Evolutionary conservation across 2,888 invertebrate species (phyloP).

Genomic region (Stenurella melanura): DNA sequence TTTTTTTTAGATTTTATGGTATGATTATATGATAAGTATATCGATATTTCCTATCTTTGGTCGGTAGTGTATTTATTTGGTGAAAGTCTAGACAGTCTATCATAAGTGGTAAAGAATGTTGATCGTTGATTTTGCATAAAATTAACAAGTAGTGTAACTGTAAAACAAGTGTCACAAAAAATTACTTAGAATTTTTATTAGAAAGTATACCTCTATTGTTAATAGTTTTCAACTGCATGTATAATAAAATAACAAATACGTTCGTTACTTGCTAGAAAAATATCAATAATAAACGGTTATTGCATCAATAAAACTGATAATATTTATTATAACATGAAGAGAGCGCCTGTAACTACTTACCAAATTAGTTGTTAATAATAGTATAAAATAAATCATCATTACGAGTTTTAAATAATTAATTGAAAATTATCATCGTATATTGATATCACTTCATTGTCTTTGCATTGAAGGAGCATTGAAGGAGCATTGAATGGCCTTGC

Average conservation of each 20-base stretch:
- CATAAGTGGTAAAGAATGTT: neutral
- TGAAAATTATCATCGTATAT: constrained; percentile 10
- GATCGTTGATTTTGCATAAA: neutral
- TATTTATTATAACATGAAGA: neutral
- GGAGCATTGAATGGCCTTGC: neutral
- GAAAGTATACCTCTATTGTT: neutral
- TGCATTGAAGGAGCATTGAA: neutral
- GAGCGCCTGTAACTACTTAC: neutral
- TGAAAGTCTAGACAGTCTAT: neutral
- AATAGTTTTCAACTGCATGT: neutral
- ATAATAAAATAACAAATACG: neutral
- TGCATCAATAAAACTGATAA: neutral
- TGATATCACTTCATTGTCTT: constrained; percentile 9
- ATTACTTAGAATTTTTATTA: neutral
- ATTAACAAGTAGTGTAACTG: neutral
- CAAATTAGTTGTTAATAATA: constrained; percentile 8
- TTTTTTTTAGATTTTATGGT: too few relatives aligned
- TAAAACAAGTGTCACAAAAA: neutral
- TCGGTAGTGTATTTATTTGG: neutral
- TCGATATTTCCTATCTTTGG: too few relatives aligned
- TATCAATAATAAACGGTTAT: neutral
- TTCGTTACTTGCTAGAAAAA: neutral
- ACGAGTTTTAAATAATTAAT: constrained; percentile 19
- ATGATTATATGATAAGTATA: too few relatives aligned
- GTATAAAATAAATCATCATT: neutral